Evolutionary conservation across 1,140 invertebrate species (phyloP).

Genomic region (Polypedilum pembai): DNA sequence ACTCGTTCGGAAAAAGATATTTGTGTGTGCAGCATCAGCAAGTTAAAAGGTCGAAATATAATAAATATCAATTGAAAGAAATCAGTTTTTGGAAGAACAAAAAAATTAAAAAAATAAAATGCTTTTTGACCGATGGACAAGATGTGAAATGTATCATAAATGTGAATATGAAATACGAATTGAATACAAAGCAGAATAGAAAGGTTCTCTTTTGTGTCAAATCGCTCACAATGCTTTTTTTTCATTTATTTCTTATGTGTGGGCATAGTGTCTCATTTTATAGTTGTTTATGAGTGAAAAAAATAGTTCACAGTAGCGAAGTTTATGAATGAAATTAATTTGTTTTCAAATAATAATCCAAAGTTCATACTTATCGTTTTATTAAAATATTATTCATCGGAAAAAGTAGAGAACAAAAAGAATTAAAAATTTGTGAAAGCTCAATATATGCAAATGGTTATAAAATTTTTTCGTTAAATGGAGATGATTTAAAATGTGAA

Average conservation of each 20-base stretch:
- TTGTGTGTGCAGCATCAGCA: not conserved
- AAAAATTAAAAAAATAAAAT: not conserved
- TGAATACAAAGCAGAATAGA: not conserved
- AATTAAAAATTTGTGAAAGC: not conserved
- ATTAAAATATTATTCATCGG: not conserved
- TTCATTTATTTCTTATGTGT: not conserved
- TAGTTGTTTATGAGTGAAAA: slow-evolving; percentile 6
- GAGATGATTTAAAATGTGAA: not conserved
- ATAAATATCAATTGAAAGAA: slow-evolving; percentile 14
- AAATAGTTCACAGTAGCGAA: not conserved
- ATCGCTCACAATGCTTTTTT: not conserved
- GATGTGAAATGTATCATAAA: slow-evolving; percentile 4
- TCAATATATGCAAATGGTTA: not conserved
- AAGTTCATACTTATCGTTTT: not conserved
- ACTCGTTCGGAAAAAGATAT: not conserved
- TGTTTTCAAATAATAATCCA: not conserved
- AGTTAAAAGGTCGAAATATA: slow-evolving; percentile 15
- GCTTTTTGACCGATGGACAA: not conserved
- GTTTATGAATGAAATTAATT: not conserved
- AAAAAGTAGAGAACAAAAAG: not conserved
- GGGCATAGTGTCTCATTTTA: not conserved
- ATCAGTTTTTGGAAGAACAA: not conserved
- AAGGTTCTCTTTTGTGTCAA: slow-evolving; percentile 4
- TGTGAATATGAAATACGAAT: not conserved
- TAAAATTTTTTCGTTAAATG: not conserved